These are phyloP conservation scores for Ditylenchus weischeri DNA, from an alignment of 2,888 invertebrate species.

Conservation along the genomic window DNA sequence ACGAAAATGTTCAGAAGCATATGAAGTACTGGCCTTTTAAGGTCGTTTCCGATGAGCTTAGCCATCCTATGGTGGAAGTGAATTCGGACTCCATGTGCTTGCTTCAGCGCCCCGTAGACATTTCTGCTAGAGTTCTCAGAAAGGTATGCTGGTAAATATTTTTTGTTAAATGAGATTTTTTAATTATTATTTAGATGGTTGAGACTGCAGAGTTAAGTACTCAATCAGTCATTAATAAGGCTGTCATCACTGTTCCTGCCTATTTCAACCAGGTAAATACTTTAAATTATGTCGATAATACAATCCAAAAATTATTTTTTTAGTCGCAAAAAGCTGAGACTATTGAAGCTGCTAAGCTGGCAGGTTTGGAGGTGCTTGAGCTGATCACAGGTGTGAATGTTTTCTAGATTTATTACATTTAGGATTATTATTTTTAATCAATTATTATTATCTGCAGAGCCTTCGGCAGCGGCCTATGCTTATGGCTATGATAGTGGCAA, in stretches of 20 bases:
- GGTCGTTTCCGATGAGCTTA: neutral
- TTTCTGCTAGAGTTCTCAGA: conserved; percentile 1
- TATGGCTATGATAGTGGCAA: conserved; percentile 7
- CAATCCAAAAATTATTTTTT: too few relatives aligned
- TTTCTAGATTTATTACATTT: neutral
- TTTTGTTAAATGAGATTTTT: too few relatives aligned
- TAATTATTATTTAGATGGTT: neutral
- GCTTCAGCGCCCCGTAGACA: conserved; percentile 2
- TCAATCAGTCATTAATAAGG: neutral
- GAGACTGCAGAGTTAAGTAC: neutral
- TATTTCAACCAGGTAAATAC: conserved; percentile 2
- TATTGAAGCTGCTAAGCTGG: neutral
- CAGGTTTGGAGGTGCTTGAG: conserved; percentile 1
- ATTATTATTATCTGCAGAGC: neutral
- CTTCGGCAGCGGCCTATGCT: conserved; percentile 9
- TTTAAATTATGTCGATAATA: neutral
- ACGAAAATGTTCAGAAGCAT: conserved; percentile 4
- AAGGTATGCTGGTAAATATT: neutral
- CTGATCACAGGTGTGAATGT: neutral
- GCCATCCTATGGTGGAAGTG: neutral
- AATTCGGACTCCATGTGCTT: neutral
- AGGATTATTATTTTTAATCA: neutral
- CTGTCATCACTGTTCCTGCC: conserved; percentile 12
- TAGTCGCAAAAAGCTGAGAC: neutral
- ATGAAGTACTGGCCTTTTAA: conserved; percentile 7